Base-by-base conservation (phyloP, 2,888 invertebrate species). In the Atethmia centrago region DNA sequence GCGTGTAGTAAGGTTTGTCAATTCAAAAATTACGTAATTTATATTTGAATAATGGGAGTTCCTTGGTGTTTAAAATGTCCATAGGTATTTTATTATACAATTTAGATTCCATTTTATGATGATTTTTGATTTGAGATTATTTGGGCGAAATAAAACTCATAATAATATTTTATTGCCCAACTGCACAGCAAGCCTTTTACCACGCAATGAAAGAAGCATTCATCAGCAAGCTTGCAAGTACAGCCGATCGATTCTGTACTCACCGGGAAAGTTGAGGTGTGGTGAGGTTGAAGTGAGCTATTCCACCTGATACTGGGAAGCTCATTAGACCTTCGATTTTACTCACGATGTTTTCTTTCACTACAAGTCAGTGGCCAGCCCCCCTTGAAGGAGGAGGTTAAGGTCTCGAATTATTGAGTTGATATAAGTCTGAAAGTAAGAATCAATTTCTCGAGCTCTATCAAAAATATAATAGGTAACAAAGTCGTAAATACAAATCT, bases 401-500 rank as follows among this genome's bases (percentile, higher is more conserved):
- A 36, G 4, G n/a, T 59, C n/a, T 40, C 40, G 21, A 59, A 36
- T 14, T 14, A n/a, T n/a, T 51, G 12, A 51, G 12, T n/a, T n/a
- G 12, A 21, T 14, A 14, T 36, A 58, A n/a, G 2, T 61, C 19
- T 19, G 2, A 40, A 28, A 36, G 8, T n/a, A n/a, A 40, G 9
- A n/a, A 63, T 19, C 2, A 8, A 62, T 31, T 63, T 45, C 2
- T n/a, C 7, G 25, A 56, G 4, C 0, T 28, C 8, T 8, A 12
- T 1, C 3, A 53, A 36, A 36, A 40, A 40, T 2, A 25, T 45
- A 14, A 53, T 0, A 51, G 1, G 8, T 36, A 51, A 28, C 21
- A 45, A 51, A 28, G 36, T 56, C 19, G 28, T 62, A 61, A 69
- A 59, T 21, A 51, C 25, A 67, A 80, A 82, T 74, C 63, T 47